A percentile compares a stretch with the other conserved stretches of the same genome.
phyloP scores from a whole-genome alignment of 2,888 invertebrate species.

The Sinohyriopsis cumingii region DNA sequence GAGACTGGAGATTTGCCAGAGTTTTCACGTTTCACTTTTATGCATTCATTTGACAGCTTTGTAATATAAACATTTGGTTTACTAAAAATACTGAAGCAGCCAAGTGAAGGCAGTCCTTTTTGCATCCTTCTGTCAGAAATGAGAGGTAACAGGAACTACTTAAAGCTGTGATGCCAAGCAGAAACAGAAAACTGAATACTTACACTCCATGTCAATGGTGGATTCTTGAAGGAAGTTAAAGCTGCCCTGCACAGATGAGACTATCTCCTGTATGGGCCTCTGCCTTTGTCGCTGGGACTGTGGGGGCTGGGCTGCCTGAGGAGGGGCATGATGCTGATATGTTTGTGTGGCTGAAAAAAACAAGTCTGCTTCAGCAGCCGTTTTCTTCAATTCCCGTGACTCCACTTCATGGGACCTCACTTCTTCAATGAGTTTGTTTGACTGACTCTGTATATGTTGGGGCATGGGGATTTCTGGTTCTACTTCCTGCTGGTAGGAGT shows the following conservation, averaged over 20 bases:
- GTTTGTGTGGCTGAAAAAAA: slow-evolving; percentile 41
- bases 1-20: too few relatives aligned
- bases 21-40: too few relatives aligned
- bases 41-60: too few relatives aligned
- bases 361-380: slow-evolving; percentile 43
- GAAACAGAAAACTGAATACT: not conserved
- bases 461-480: slow-evolving; percentile 20
- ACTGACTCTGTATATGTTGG: slow-evolving; percentile 13
- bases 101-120: too few relatives aligned
- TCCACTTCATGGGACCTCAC: slow-evolving; percentile 4
- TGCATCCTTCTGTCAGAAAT: too few relatives aligned
- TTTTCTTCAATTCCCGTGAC: slow-evolving; percentile 11
- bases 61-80: too few relatives aligned
- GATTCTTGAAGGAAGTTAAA: slow-evolving; percentile 85
- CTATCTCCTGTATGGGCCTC: slow-evolving; percentile 65
- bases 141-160: not conserved
- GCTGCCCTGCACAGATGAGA: slow-evolving; percentile 68
- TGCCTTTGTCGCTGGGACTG: slow-evolving; percentile 35
- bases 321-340: slow-evolving; percentile 22
- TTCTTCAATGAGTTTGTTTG: slow-evolving; percentile 7
- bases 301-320: slow-evolving; percentile 5
- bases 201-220: slow-evolving; percentile 75
- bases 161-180: not conserved
- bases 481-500: slow-evolving; percentile 26
- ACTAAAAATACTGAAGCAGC: too few relatives aligned